These are phyloP conservation scores for Tetrao urogallus DNA, from an alignment of 2,113 vertebrate genomes.

Conservation along the genomic window DNA sequence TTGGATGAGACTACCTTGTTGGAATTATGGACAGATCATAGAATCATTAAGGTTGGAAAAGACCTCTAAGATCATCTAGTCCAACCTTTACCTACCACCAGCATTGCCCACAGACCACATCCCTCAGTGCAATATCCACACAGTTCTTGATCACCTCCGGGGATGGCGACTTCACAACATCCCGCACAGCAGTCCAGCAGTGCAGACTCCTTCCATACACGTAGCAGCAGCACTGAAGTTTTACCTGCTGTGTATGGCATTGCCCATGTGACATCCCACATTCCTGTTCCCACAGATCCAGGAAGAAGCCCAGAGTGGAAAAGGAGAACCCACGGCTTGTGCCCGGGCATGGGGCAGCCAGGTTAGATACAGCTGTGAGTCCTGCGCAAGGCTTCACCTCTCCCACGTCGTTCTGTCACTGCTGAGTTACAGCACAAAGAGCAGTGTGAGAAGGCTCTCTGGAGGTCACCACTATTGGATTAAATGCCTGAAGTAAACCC, in stretches of 20 bases:
- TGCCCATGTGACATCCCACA: not conserved
- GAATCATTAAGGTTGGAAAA: no score
- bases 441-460: not conserved
- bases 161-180: no score
- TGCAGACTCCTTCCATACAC: not conserved
- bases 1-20: not conserved
- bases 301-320: not conserved
- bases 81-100: no score
- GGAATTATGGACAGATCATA: not conserved
- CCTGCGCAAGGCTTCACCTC: not conserved
- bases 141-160: no score
- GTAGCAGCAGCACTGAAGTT: accelerated
- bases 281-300: not conserved
- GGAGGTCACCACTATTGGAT: not conserved
- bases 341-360: not conserved
- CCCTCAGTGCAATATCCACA: no score
- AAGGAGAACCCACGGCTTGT: not conserved
- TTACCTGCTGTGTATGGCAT: not conserved
- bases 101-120: no score
- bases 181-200: not conserved
- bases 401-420: not conserved
- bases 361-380: not conserved
- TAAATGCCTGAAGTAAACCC: not conserved
- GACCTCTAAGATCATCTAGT: no score
- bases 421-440: not conserved